Evolutionary conservation across 1,140 invertebrate genomes (phyloP).

Genomic region (Campoletis sonorensis): DNA sequence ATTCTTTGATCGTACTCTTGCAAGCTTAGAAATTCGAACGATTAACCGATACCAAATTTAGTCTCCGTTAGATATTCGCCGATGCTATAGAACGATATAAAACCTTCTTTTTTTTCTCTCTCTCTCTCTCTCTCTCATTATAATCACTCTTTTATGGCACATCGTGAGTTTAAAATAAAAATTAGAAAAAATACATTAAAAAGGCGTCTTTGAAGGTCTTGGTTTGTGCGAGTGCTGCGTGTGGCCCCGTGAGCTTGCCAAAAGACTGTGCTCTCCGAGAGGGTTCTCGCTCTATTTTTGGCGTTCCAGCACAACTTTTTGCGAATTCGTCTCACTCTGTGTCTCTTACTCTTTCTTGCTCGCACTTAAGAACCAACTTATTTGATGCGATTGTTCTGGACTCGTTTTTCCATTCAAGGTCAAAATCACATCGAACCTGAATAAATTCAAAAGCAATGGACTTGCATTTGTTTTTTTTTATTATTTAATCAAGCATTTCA

Average conservation of each 20-base stretch:
- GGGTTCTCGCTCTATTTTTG: slow-evolving; percentile 35
- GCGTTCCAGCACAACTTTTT: slow-evolving; percentile 31
- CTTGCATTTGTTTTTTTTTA: too few relatives aligned
- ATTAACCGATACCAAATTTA: neutral
- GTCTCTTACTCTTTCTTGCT: neutral
- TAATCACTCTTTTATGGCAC: neutral
- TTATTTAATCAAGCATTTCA: too few relatives aligned
- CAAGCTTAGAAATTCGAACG: neutral
- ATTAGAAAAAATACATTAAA: neutral
- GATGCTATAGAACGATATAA: too few relatives aligned
- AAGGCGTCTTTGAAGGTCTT: slow-evolving; percentile 41
- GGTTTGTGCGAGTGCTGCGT: slow-evolving; percentile 28
- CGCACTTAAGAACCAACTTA: too few relatives aligned
- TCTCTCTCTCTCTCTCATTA: too few relatives aligned
- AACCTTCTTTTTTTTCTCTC: too few relatives aligned
- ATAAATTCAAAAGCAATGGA: too few relatives aligned
- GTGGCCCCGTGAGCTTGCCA: slow-evolving; percentile 35
- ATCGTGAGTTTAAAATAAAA: neutral
- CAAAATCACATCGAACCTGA: too few relatives aligned
- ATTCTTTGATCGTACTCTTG: neutral
- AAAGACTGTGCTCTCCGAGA: slow-evolving; percentile 23
- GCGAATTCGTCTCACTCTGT: neutral
- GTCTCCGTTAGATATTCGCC: neutral
- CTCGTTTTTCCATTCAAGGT: too few relatives aligned
- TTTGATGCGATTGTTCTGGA: too few relatives aligned